Conservation (phyloP, 1,140 invertebrate species). For the Drosophila nigromelanica region DNA sequence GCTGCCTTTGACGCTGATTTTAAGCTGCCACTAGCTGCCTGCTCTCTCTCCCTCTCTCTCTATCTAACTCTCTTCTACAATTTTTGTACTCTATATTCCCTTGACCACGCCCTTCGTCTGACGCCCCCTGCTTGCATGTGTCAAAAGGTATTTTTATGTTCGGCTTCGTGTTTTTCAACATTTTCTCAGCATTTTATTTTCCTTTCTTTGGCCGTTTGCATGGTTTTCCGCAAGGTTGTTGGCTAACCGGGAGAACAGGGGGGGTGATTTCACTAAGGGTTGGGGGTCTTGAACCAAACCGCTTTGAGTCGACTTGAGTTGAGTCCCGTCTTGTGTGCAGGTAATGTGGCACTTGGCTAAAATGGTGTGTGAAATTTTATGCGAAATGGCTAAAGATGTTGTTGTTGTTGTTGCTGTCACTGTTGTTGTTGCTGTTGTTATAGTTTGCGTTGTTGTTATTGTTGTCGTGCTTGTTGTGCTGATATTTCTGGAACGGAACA, state of each 20-base stretch:
- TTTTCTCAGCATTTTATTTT: slow-evolving; percentile 72
- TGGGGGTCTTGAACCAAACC: slow-evolving; percentile 17
- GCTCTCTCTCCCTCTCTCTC: background rate
- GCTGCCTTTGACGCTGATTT: slow-evolving; percentile 64
- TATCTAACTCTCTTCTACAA: background rate
- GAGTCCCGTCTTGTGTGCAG: slow-evolving; percentile 81
- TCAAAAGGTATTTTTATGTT: slow-evolving; percentile 82
- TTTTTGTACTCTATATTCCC: background rate
- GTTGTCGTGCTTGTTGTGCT: slow-evolving; percentile 74
- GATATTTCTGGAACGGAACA: slow-evolving; percentile 81
- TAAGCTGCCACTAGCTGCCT: slow-evolving; percentile 50
- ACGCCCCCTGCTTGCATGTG: slow-evolving; percentile 69
- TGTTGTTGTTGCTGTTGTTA: slow-evolving; percentile 40
- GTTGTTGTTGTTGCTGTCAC: slow-evolving; percentile 41
- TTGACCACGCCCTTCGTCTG: slow-evolving; percentile 22
- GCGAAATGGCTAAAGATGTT: slow-evolving; percentile 79
- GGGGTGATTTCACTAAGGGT: background rate
- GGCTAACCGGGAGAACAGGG: background rate
- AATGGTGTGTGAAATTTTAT: slow-evolving; percentile 84
- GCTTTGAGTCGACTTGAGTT: slow-evolving; percentile 43
- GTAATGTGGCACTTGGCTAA: slow-evolving; percentile 83
- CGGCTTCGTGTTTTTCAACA: slow-evolving; percentile 76
- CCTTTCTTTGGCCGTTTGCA: slow-evolving; percentile 26
- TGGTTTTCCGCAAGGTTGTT: slow-evolving; percentile 21
- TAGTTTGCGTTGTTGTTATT: slow-evolving; percentile 46